Conservation (phyloP, 2,113 vertebrate species). For the Paramisgurnus dabryanus region DNA sequence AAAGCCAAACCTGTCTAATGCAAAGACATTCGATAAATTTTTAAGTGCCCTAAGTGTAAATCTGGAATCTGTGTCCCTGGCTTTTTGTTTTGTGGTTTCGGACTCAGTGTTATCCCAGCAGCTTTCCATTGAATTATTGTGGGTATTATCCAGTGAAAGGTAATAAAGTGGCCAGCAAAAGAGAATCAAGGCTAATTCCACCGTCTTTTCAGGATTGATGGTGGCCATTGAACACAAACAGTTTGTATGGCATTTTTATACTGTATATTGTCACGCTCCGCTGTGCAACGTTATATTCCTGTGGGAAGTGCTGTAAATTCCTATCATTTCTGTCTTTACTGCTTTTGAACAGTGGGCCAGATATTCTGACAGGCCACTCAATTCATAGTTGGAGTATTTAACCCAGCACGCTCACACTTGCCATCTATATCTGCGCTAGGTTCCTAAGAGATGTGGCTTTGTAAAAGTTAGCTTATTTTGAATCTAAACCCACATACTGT, state of each 20-base stretch:
- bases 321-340: slow-evolving; percentile 46
- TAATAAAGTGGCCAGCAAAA: slow-evolving; percentile 42
- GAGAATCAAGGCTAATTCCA: slow-evolving; percentile 44
- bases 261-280: slow-evolving; percentile 49
- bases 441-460: neutral
- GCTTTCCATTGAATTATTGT: slow-evolving; percentile 33
- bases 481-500: neutral
- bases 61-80: neutral
- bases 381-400: slow-evolving; percentile 45
- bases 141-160: slow-evolving; percentile 37
- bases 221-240: slow-evolving; percentile 45
- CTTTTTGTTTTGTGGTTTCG: neutral
- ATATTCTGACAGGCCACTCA: slow-evolving; percentile 48
- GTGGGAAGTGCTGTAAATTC: slow-evolving; percentile 53
- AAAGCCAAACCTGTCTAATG: neutral
- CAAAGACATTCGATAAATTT: neutral
- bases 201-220: slow-evolving; percentile 44
- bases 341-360: slow-evolving; percentile 36
- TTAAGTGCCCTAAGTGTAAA: neutral
- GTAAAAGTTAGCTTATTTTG: neutral
- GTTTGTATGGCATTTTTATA: slow-evolving; percentile 54
- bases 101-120: slow-evolving; percentile 27
- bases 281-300: slow-evolving; percentile 49
- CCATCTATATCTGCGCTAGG: neutral
- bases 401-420: slow-evolving; percentile 35